Evolutionary conservation across 92 coral and sea anemone species (phyloP).

Genomic region (Actinernus sp.): DNA sequence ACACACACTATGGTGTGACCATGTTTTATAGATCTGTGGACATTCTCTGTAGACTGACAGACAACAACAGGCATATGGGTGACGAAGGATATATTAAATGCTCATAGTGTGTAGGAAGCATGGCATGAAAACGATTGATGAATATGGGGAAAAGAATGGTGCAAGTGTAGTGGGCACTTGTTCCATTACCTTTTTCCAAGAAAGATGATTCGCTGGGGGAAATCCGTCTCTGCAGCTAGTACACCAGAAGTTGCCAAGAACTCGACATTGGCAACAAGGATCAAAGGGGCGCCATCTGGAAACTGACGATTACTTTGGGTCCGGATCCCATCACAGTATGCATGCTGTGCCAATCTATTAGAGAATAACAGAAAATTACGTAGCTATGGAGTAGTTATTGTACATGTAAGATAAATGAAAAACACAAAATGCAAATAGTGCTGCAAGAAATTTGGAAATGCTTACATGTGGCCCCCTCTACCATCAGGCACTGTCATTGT

Average conservation of each 20-base stretch:
- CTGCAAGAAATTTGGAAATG: not conserved
- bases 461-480: constrained; percentile 33
- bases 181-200: constrained; percentile 8
- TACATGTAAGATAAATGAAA: too few species aligned
- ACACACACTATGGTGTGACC: too few species aligned
- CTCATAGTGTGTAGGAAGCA: too few species aligned
- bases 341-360: constrained; percentile 50
- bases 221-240: constrained; percentile 5
- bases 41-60: too few species aligned
- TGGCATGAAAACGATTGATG: too few species aligned
- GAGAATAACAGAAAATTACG: not conserved
- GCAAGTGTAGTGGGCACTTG: too few species aligned
- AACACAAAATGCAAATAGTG: not conserved
- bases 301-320: constrained; percentile 34
- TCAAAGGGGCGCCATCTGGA: constrained; percentile 28
- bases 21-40: too few species aligned
- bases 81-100: too few species aligned
- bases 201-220: constrained; percentile 2
- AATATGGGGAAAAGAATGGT: too few species aligned
- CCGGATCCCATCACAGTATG: constrained; percentile 54
- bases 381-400: not conserved
- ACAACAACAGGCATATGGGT: too few species aligned
- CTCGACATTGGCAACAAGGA: constrained; percentile 43
- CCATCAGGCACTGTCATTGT: constrained; percentile 34
- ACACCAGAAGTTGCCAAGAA: constrained; percentile 33